Base-by-base conservation (phyloP, 1,140 invertebrate species). In the Metaphire vulgaris region DNA sequence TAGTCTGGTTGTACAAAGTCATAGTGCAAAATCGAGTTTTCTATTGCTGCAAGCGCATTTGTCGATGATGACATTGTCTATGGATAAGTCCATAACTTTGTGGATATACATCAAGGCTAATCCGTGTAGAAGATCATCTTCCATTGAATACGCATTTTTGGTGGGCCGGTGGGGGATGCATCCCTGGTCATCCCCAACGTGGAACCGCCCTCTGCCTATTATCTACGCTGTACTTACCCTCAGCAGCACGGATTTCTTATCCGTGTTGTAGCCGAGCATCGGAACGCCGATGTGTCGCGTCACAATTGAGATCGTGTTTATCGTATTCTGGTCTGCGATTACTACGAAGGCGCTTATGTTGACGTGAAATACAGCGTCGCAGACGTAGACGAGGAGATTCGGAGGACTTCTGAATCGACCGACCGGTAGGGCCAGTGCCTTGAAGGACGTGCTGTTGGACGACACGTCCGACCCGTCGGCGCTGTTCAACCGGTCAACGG, bases 281-380 rank as follows among this genome's bases (percentile, higher is more conserved):
- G 77, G 77, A 30, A 78, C 29, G 16, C 28, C 77, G 1, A 75
- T 32, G 2, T 72, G 71, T 2, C 69, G 41, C 12, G 64, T 70
- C 6, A 78, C 77, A 1, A 64, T 76, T 26, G 74, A 70, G 0
- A 75, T 66, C 16, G 77, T 67, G 74, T 77, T 73, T n/a, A 75
- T 72, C 2, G 29, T 15, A 12, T 32, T 15, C 34, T 70, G 75
- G 26, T 68, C 75, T 33, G 33, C 77, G 2, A 78, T 26, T 2
- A 30, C 68, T 14, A 78, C 29, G 33, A 78, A 73, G 14, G 29
- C 77, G 14, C n/a, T 78, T 1, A 76, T 29, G 64, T 73, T 76
- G 69, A n/a, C 6, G 16, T 72, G n/a, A 32, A 33, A 33, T 1
- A 76, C 14, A 1, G 33, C 33, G 16, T 56, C 26, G 75, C 77